A percentile compares a stretch with the other conserved stretches of the same genome.
These are phyloP conservation scores for Apteryx mantelli DNA, from an alignment of 2,113 vertebrate species.

Conservation along the genomic window DNA sequence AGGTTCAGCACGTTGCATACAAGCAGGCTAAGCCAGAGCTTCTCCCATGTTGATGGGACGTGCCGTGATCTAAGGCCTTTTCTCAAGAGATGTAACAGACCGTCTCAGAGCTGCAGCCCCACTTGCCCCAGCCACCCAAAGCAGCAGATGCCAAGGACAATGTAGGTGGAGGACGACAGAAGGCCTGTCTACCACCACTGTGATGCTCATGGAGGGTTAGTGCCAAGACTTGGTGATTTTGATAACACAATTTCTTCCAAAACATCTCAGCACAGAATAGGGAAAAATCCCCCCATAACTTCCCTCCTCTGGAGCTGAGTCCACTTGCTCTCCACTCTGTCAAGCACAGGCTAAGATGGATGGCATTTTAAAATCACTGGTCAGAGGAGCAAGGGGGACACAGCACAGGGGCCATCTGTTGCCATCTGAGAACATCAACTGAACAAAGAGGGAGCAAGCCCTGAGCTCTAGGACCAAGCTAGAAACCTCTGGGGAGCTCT, in stretches of 20 bases:
- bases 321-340: not conserved
- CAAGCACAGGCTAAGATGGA: conserved; percentile 5
- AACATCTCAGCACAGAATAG: not conserved
- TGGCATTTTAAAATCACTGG: not conserved
- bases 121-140: not conserved
- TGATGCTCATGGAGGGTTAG: not conserved
- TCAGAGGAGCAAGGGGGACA: not conserved
- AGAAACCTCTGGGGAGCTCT: not conserved
- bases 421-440: not conserved
- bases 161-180: not conserved
- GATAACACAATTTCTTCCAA: not conserved
- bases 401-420: conserved; percentile 38
- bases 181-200: not conserved
- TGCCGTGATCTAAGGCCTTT: not conserved
- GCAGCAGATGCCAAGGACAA: not conserved
- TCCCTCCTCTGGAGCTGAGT: not conserved
- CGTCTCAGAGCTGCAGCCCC: not conserved
- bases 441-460: not conserved
- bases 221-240: not conserved
- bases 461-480: not conserved
- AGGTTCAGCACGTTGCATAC: not conserved
- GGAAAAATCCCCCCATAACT: not conserved
- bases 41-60: not conserved
- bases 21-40: not conserved
- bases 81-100: not conserved